phyloP scores from a whole-genome alignment of 2,113 vertebrate genomes.

The Garra rufa region DNA sequence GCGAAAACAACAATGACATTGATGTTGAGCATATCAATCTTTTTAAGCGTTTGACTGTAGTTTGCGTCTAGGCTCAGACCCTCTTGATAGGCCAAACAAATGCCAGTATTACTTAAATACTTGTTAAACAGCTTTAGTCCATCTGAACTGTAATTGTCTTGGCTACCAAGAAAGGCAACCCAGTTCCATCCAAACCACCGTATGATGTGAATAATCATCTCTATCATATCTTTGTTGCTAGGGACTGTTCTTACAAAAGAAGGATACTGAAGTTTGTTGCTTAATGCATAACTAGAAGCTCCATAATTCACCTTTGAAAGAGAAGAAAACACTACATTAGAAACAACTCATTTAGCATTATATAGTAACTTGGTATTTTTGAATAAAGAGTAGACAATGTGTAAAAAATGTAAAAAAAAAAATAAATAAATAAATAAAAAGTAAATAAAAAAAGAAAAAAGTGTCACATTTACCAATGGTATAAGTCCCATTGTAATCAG shows the following conservation, averaged over 20 bases:
- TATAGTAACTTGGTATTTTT: not conserved
- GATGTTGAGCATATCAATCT: conserved; percentile 66
- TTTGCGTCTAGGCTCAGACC: not conserved
- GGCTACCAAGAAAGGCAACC: conserved; percentile 77
- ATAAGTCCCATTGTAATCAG: conserved; percentile 77
- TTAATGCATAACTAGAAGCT: conserved; percentile 71
- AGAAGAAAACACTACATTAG: not conserved
- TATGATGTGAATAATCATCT: conserved; percentile 75
- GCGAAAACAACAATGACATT: conserved; percentile 69
- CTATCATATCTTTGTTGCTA: conserved; percentile 75
- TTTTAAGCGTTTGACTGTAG: conserved; percentile 61
- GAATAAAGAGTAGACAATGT: not conserved
- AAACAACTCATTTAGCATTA: not conserved
- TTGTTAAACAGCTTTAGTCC: conserved; percentile 67
- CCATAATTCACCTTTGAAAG: conserved; percentile 80
- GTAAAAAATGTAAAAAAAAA: too few species aligned
- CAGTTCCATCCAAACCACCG: conserved; percentile 81
- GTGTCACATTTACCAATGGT: conserved; percentile 83
- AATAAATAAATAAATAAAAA: too few species aligned
- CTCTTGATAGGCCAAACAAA: conserved; percentile 79
- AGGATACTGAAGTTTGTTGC: conserved; percentile 73
- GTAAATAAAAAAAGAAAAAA: too few species aligned
- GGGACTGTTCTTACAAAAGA: conserved; percentile 84
- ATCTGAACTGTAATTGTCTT: conserved; percentile 69
- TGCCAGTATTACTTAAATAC: conserved; percentile 29